Base-by-base conservation (phyloP, 2,113 vertebrate genomes). In the Urocitellus parryii region DNA sequence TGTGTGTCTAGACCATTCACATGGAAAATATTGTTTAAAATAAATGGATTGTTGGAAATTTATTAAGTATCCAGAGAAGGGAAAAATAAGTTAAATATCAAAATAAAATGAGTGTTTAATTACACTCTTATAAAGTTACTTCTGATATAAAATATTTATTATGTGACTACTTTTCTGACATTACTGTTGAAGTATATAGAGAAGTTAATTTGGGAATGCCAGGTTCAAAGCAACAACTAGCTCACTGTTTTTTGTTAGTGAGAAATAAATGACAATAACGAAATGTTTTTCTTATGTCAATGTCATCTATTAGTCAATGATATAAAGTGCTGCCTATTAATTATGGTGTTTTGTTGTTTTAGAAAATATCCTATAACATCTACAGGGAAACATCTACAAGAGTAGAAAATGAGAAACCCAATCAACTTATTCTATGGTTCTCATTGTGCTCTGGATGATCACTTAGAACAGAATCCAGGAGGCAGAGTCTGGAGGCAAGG, bases 21-120 rank as follows among this genome's bases (percentile, higher is more conserved):
- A 83, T 67, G 51, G 34, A 87, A 95, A 92, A 84, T 78, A 37
- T 68, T 96, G 82, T 39, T 89, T 77, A 85, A 88, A 96, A 74
- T 88, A 32, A 88, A 85, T 73, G 39, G 25, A 72, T 81, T 86
- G 10, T 88, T 79, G 12, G 86, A 83, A 94, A 48, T 94, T 5
- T 29, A 89, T 80, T 94, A 48, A 90, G 84, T 74, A 84, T 83
- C 20, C 93, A 58, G 24, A 70, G 20, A 88, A 58, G 34, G 32
- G 45, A 16, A 65, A 42, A 97, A 81, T 84, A 34, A 70, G 42
- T n/a, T 65, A 93, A 82, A 89, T 63, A 65, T 90, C 14, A 65
- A 58, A 97, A 81, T 84, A 34, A 70, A 42, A 51, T 56, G 88
- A 82, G 85, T 63, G 63, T 90, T 27, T 93, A 90, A 88, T 24